Conservation (phyloP, 2,797 vertebrate genomes). For the Sebastes paucispinis region DNA sequence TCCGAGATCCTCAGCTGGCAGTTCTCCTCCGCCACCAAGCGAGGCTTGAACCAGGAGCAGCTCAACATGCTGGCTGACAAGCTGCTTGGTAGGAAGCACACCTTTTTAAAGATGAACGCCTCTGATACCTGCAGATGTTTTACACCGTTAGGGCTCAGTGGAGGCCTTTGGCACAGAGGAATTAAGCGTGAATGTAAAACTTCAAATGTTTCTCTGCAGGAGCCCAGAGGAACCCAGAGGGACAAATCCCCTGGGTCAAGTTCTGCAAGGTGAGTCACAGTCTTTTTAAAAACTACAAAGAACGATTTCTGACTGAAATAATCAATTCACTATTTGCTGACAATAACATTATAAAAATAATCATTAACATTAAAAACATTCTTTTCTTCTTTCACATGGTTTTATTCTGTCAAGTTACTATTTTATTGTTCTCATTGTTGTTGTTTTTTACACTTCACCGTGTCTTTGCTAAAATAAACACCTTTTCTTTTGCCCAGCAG, state of each 20-base stretch:
- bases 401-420: no score
- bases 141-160: neutral
- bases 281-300: neutral
- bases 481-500: conserved; percentile 4
- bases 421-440: no score
- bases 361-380: no score
- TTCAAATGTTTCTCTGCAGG: conserved; percentile 48
- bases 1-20: conserved; percentile 97
- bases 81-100: conserved; percentile 85
- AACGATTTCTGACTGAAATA: neutral
- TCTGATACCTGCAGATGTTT: neutral
- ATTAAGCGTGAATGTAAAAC: neutral
- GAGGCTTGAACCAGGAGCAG: conserved; percentile 93
- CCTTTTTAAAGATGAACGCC: neutral
- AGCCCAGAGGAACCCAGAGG: conserved; percentile 81
- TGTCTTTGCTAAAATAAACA: neutral
- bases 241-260: conserved; percentile 91
- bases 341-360: no score
- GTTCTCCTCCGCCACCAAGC: conserved; percentile 95
- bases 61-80: conserved; percentile 96
- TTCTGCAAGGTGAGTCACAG: conserved; percentile 91
- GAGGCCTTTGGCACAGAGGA: neutral
- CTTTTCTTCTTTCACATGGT: no score
- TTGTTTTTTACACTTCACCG: no score
- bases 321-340: neutral